Conservation (phyloP, 2,797 vertebrate genomes). For the Halcyon badia region DNA sequence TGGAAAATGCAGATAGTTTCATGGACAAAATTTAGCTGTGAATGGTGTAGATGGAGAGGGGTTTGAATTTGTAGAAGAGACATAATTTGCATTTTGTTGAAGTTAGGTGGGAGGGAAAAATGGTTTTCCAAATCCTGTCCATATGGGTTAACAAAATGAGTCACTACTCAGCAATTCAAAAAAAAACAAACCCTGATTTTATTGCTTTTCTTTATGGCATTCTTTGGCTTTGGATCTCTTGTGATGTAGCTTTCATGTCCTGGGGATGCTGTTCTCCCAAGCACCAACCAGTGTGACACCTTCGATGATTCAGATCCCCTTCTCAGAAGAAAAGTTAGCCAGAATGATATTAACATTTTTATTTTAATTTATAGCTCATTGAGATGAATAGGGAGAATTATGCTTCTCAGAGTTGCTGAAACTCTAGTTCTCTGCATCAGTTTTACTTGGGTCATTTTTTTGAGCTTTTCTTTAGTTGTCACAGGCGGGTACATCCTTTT, state of each 20-base stretch:
- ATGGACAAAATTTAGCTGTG: not conserved
- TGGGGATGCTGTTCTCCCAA: not conserved
- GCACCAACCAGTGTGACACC: not conserved
- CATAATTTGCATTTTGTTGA: not conserved
- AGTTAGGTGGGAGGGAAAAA: not conserved
- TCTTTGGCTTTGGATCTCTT: not conserved
- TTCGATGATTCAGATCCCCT: not conserved
- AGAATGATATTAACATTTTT: not conserved
- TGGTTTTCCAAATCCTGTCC: not conserved
- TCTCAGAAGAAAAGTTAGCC: not conserved
- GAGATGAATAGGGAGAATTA: not conserved
- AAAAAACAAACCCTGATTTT: too few species aligned
- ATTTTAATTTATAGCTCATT: not conserved
- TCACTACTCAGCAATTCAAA: not conserved
- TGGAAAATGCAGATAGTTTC: not conserved
- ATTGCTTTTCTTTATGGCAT: not conserved
- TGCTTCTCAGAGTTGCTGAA: not conserved
- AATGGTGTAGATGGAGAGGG: not conserved
- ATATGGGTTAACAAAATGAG: constrained; percentile 16
- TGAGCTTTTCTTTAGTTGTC: not conserved
- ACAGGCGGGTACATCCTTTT: not conserved
- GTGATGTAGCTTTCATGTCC: not conserved
- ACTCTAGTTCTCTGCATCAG: not conserved
- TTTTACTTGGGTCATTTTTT: not conserved
- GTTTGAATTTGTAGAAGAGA: not conserved